A percentile compares a stretch with the other conserved stretches of the same genome.
phyloP scores from a whole-genome alignment of 2,113 vertebrate genomes.

The Morone saxatilis region DNA sequence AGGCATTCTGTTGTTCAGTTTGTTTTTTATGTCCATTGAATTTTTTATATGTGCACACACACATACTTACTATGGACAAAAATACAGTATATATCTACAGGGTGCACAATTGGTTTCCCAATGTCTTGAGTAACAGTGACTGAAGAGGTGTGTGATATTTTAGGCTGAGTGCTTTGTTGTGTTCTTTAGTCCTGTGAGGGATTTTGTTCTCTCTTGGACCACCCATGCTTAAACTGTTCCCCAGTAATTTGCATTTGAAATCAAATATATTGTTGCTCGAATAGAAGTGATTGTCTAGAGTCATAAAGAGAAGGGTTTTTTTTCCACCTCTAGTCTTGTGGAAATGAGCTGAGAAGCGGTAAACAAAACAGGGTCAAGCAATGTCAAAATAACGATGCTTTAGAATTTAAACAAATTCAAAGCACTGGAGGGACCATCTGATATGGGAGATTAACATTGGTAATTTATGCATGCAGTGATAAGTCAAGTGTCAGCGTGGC shows the following conservation, averaged over 20 bases:
- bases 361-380: constrained; percentile 75
- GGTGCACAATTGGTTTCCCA: background rate
- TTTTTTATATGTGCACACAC: background rate
- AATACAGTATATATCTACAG: background rate
- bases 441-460: constrained; percentile 70
- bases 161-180: background rate
- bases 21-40: background rate
- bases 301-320: constrained; percentile 43
- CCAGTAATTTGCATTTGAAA: constrained; percentile 60
- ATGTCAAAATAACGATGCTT: constrained; percentile 61
- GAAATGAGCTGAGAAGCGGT: constrained; percentile 59
- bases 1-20: background rate
- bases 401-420: constrained; percentile 70
- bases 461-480: constrained; percentile 70
- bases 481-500: constrained; percentile 64
- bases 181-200: constrained; percentile 30
- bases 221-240: background rate
- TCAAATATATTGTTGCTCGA: constrained; percentile 36
- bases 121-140: constrained; percentile 8
- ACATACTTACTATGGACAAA: background rate
- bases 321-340: constrained; percentile 60
- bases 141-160: background rate
- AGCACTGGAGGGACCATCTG: constrained; percentile 70
- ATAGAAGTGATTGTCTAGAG: constrained; percentile 32
- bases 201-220: constrained; percentile 21